These are phyloP conservation scores for Melitaea cinxia DNA, from an alignment of 1,140 invertebrate species.

Conservation along the genomic window DNA sequence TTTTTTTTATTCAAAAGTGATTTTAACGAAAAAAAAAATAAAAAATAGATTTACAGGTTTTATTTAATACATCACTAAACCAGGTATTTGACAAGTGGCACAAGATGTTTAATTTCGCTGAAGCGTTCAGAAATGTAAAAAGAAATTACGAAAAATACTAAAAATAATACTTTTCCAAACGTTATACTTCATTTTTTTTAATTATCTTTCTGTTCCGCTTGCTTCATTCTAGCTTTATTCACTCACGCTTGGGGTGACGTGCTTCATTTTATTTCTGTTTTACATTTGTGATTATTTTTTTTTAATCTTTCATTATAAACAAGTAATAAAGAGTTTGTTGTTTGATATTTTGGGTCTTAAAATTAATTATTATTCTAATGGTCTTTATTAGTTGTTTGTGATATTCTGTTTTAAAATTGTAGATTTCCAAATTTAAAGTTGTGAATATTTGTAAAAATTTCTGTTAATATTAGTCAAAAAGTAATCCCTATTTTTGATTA, in stretches of 20 bases:
- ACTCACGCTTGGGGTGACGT: conserved; percentile 27
- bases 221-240: conserved; percentile 23
- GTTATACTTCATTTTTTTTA: conserved; percentile 5
- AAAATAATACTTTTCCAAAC: not conserved
- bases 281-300: not conserved
- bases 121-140: conserved; percentile 3
- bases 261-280: not conserved
- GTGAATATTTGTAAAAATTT: not conserved
- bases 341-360: not conserved
- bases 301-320: not conserved
- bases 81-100: conserved; percentile 25
- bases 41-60: conserved; percentile 21
- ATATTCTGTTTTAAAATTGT: not conserved
- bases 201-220: conserved; percentile 22
- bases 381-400: not conserved
- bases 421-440: not conserved
- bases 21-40: not conserved
- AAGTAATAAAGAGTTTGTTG: not conserved
- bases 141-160: not conserved
- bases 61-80: conserved; percentile 7
- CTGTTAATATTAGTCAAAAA: no score
- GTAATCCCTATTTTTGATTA: no score
- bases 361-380: not conserved
- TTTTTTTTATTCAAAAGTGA: conserved; percentile 3
- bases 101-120: not conserved